A percentile compares a stretch with the other conserved stretches of the same genome.
Conservation (phyloP, 2,113 vertebrate genomes). For the Ammospiza nelsoni region DNA sequence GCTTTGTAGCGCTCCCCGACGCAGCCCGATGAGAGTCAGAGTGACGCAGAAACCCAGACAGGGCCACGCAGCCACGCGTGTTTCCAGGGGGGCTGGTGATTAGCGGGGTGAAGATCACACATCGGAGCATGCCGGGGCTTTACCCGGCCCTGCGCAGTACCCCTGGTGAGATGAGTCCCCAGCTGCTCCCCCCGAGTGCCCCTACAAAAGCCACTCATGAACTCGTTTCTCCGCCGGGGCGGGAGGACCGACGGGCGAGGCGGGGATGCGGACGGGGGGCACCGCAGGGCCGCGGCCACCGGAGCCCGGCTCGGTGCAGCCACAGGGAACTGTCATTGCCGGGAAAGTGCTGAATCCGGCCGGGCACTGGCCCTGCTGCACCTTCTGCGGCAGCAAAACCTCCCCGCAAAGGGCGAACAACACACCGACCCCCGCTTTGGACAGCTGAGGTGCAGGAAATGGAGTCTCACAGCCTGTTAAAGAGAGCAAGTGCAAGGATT, state of each 20-base stretch:
- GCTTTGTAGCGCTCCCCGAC: rapidly evolving
- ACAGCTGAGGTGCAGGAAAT: neutral
- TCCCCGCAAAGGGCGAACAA: neutral
- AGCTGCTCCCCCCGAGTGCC: neutral
- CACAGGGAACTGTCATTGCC: neutral
- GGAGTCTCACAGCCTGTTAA: neutral
- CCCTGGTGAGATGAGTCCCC: neutral
- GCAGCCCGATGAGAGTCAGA: neutral
- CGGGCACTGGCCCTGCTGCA: neutral
- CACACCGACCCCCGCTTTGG: neutral
- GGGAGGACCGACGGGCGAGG: neutral
- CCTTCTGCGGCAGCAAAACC: neutral
- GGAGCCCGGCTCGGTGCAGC: neutral
- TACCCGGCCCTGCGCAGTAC: neutral
- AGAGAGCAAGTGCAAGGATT: neutral
- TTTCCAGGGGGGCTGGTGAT: neutral
- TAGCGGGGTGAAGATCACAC: too few relatives aligned
- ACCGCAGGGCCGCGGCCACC: neutral
- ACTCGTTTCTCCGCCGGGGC: neutral
- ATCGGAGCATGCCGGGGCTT: neutral
- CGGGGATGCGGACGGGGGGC: neutral
- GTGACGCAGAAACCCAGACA: neutral
- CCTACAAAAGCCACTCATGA: neutral
- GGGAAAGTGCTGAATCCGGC: conserved; percentile 7
- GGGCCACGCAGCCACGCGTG: neutral